Percentiles rank a stretch among this genome's conserved stretches.
These are phyloP conservation scores for Melanchra persicariae DNA, from an alignment of 2,888 invertebrate species.

Conservation along the genomic window DNA sequence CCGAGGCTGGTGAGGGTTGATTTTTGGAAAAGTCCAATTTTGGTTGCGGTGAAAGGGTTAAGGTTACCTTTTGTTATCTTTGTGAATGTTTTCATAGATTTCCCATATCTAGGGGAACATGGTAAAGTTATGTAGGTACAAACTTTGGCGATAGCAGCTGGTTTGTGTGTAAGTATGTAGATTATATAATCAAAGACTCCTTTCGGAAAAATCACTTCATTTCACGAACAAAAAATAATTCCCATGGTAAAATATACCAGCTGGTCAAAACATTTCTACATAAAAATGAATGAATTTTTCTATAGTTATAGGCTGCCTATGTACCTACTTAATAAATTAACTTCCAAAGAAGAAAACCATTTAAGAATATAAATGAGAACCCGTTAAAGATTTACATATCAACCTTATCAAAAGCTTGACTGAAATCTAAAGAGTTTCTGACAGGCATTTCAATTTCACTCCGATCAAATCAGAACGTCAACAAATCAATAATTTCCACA, in stretches of 20 bases:
- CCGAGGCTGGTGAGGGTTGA: conserved; percentile 65
- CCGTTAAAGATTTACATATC: conserved; percentile 12
- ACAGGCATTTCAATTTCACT: conserved; percentile 36
- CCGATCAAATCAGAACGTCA: conserved; percentile 44
- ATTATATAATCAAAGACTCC: background rate
- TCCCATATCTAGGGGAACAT: conserved; percentile 13
- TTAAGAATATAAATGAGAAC: background rate
- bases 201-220: background rate
- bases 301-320: background rate
- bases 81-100: conserved; percentile 33
- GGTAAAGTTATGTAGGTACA: conserved; percentile 15
- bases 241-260: background rate
- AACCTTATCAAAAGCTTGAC: conserved; percentile 41
- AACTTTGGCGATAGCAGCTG: conserved; percentile 15
- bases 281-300: background rate
- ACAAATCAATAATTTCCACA: conserved; percentile 58
- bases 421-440: conserved; percentile 42
- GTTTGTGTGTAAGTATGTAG: background rate
- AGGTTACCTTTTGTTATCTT: conserved; percentile 56
- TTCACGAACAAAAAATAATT: background rate
- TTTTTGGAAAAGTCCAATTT: conserved; percentile 66
- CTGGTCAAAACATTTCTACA: background rate
- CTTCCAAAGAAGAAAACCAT: background rate
- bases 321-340: background rate
- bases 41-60: conserved; percentile 62